phyloP scores from a whole-genome alignment of 1,140 invertebrate genomes.

The Cephus cinctus region DNA sequence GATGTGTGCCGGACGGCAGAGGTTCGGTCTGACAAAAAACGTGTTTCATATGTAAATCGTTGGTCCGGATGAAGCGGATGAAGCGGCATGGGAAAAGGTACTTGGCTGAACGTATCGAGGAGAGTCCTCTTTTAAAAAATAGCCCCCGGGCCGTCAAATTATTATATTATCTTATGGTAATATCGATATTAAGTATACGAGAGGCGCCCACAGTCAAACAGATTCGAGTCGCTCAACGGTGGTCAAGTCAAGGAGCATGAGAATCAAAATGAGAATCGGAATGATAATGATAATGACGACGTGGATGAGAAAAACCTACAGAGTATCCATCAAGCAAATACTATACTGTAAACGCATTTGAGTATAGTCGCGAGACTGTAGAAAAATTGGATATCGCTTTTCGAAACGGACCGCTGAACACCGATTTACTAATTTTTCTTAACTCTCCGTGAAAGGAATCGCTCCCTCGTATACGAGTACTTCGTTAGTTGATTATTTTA shows the following conservation, averaged over 20 bases:
- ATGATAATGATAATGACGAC: slow-evolving; percentile 2
- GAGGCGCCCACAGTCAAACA: too few relatives aligned
- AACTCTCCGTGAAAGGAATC: too few relatives aligned
- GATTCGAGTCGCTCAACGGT: background rate
- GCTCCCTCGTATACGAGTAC: too few relatives aligned
- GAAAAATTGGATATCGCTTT: background rate
- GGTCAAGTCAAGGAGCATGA: slow-evolving; percentile 8
- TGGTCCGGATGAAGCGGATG: slow-evolving; percentile 7
- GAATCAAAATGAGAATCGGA: background rate
- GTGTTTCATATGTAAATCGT: slow-evolving; percentile 37
- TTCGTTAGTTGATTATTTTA: too few relatives aligned
- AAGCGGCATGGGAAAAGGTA: slow-evolving; percentile 11
- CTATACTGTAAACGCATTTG: too few relatives aligned
- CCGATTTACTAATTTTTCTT: too few relatives aligned
- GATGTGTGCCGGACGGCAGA: slow-evolving; percentile 8
- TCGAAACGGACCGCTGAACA: background rate
- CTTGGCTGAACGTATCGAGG: background rate
- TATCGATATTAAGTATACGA: slow-evolving; percentile 17
- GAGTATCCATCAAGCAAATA: too few relatives aligned
- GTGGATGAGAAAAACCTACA: background rate
- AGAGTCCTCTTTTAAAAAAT: slow-evolving; percentile 17
- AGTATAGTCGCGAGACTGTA: too few relatives aligned
- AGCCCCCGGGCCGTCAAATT: slow-evolving; percentile 30
- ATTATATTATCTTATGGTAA: slow-evolving; percentile 36
- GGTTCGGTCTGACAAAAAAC: slow-evolving; percentile 21